A percentile compares a stretch with the other conserved stretches of the same genome.
Conservation (phyloP, 2,113 vertebrate species). For the Esox niger region DNA sequence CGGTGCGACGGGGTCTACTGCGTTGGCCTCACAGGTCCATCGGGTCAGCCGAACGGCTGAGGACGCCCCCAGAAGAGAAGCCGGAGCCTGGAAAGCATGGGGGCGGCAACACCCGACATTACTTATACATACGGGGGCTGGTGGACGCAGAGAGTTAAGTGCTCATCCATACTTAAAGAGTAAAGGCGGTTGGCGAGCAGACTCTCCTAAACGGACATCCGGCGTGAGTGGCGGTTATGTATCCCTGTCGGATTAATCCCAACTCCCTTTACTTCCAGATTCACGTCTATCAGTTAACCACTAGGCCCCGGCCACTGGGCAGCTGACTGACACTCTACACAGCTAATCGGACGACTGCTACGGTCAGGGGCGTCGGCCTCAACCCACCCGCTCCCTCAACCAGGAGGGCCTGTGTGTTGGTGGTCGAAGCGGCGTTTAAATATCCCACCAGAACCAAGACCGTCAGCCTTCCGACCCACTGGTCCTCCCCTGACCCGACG, state of each 20-base stretch:
- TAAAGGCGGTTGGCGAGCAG: slow-evolving; percentile 7
- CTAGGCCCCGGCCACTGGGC: background rate
- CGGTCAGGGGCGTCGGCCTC: background rate
- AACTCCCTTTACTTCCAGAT: slow-evolving; percentile 36
- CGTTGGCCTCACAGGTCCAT: too few relatives aligned
- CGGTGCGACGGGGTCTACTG: background rate
- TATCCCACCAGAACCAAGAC: background rate
- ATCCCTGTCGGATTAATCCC: slow-evolving; percentile 39
- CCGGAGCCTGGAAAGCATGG: background rate
- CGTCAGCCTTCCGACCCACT: background rate
- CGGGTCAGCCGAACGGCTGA: background rate
- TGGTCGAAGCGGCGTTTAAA: too few relatives aligned
- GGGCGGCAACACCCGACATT: slow-evolving; percentile 15
- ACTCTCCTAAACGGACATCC: slow-evolving; percentile 31
- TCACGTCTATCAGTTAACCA: slow-evolving; percentile 20
- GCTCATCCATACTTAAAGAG: slow-evolving; percentile 44
- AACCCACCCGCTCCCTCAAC: slow-evolving; percentile 23
- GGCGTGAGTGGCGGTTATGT: slow-evolving; percentile 33
- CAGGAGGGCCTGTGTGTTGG: too few relatives aligned
- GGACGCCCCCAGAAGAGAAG: background rate
- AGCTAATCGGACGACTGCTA: slow-evolving; percentile 28
- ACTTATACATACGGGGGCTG: slow-evolving; percentile 39
- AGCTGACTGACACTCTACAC: slow-evolving; percentile 3
- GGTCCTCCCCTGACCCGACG: background rate
- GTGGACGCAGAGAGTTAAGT: slow-evolving; percentile 36